Percentiles rank a stretch among this genome's conserved stretches.
Conservation (phyloP, 2,888 invertebrate species). For the Stenodema calcarata region DNA sequence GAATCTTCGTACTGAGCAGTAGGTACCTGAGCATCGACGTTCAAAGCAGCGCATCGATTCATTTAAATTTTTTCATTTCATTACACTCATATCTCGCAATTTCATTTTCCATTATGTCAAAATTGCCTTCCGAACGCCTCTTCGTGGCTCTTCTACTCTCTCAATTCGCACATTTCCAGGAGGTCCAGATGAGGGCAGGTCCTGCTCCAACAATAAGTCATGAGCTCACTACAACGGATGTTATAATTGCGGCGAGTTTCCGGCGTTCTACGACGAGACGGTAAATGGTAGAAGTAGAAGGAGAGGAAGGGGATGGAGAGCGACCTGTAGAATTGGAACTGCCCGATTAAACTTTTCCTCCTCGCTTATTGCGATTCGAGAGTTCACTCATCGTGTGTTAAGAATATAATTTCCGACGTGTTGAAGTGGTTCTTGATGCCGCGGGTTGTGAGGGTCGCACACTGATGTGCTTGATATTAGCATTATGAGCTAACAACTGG, state of each 20-base stretch:
- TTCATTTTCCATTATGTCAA: no score
- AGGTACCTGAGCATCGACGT: no score
- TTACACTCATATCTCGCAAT: not conserved
- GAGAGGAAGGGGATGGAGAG: not conserved
- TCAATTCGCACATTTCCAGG: not conserved
- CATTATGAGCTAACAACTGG: no score
- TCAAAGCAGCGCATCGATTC: no score
- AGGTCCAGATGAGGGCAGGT: not conserved
- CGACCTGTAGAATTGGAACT: not conserved
- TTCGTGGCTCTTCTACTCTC: not conserved
- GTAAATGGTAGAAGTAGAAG: not conserved
- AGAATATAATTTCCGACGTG: not conserved
- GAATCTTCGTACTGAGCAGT: no score
- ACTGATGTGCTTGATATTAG: no score
- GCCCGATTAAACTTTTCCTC: not conserved
- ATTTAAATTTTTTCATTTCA: no score
- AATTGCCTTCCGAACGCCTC: not conserved
- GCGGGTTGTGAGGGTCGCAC: no score
- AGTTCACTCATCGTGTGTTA: not conserved
- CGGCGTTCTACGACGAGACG: not conserved
- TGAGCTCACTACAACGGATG: constrained; percentile 31
- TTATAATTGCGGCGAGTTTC: constrained; percentile 30
- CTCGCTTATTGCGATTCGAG: not conserved
- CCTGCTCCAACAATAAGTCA: constrained; percentile 21
- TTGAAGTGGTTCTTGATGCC: no score